These are phyloP conservation scores for Rhagonycha fulva DNA, from an alignment of 2,888 invertebrate genomes.

Conservation along the genomic window DNA sequence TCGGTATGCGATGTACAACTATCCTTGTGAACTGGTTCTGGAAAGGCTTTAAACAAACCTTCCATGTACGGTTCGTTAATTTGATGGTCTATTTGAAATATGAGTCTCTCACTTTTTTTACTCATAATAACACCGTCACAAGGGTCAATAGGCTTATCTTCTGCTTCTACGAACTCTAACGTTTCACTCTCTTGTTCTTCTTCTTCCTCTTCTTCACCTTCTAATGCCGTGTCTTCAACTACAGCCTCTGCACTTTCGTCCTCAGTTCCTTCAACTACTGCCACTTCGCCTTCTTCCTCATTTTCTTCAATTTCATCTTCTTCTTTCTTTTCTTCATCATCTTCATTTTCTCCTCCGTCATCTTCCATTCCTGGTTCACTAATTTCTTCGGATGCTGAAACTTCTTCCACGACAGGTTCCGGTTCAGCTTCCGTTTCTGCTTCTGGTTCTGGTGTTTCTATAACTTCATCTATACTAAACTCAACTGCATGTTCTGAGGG, in stretches of 20 bases:
- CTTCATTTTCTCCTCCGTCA: too few species aligned
- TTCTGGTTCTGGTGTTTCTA: neutral
- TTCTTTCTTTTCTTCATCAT: neutral
- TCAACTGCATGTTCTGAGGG: neutral
- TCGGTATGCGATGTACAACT: slow-evolving; percentile 30
- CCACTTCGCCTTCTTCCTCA: neutral
- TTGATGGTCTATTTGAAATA: slow-evolving; percentile 14
- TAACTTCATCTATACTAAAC: neutral
- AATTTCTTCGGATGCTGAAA: too few species aligned
- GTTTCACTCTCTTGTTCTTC: neutral
- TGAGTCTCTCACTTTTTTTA: neutral
- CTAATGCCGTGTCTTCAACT: neutral
- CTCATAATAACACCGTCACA: neutral
- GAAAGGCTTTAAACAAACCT: slow-evolving; percentile 28
- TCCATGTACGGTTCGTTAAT: slow-evolving; percentile 39
- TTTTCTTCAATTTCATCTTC: neutral
- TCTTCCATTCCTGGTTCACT: too few species aligned
- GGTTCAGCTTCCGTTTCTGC: neutral
- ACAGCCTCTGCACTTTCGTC: neutral
- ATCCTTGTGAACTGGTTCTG: slow-evolving; percentile 21
- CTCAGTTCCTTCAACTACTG: neutral
- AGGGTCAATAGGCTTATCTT: neutral
- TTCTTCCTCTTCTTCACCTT: neutral
- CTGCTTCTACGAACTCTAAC: neutral
- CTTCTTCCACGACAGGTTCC: too few species aligned